Conservation (phyloP, 2,113 vertebrate genomes). For the Pimephales promelas region DNA sequence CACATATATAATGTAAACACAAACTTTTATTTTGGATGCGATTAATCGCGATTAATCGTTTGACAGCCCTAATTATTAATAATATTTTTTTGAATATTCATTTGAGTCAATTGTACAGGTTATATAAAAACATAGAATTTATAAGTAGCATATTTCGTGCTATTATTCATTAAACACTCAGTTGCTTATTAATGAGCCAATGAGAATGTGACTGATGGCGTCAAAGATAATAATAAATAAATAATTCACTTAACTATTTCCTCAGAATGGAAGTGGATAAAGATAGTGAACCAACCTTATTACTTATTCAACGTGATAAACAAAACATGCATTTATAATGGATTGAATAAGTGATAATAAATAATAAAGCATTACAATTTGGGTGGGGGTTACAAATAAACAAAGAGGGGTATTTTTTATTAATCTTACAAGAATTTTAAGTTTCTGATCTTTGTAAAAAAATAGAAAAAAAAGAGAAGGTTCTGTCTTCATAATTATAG, state of each 20-base stretch:
- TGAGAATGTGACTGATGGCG: neutral
- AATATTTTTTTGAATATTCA: no score
- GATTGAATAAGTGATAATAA: neutral
- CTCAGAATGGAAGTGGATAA: neutral
- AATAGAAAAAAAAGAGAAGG: neutral
- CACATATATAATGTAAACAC: no score
- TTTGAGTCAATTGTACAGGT: neutral
- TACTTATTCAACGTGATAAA: no score
- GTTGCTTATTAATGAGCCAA: neutral
- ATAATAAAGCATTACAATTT: neutral
- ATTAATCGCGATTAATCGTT: no score
- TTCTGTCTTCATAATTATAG: neutral
- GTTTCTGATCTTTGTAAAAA: neutral
- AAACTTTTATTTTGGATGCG: no score
- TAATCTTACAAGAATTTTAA: neutral
- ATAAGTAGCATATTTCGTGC: neutral
- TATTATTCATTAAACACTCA: neutral
- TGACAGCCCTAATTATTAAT: no score
- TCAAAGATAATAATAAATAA: neutral
- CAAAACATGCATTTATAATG: no score
- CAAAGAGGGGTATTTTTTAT: neutral
- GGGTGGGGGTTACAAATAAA: neutral
- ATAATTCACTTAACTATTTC: neutral
- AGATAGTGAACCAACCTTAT: neutral
- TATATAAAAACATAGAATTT: neutral